Evolutionary conservation across 2,888 invertebrate species (phyloP), one percentile per base, ranked within the genome.

Genomic region (Peribatodes rhomboidaria): DNA sequence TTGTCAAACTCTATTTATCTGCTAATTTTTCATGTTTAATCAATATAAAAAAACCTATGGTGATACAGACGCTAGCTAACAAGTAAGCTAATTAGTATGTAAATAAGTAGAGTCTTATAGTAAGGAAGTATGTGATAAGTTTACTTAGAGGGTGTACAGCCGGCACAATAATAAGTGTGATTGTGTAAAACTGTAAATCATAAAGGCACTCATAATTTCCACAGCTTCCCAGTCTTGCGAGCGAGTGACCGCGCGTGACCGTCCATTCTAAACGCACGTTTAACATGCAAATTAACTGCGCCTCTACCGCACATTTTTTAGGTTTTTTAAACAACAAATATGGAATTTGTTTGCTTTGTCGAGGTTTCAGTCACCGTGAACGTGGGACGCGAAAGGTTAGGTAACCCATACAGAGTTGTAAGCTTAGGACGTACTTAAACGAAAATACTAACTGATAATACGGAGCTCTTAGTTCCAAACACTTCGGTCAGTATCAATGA

Each of bases 221-320:
- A 44, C 41, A 42, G 73, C 73, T 70, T 69, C 54, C 79, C 73
- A 79, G 81, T 85, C 86, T 86, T 87, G 80, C 80, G 81, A 79
- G 79, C 77, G 81, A 81, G 72, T 79, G 79, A 74, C 75, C 87
- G 92, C 84, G 83, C 93, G 94, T 94, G 94, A 84, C 92, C 83
- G 75, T 81, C 85, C 94, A 94, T 94, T 88, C 91, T 92, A 93
- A 93, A 86, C 88, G 87, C 82, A 79, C 86, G 87, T 90, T 93
- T 93, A 89, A 86, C 79, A 94, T 93, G 89, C 87, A 92, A 93
- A 94, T 93, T 83, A 89, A 88, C 86, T 86, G 88, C 50, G 85
- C 83, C 85, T 81, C 82, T 78, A 74, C 75, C 75, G 80, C 79
- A 80, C 84, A 85, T 88, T 92, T 65, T 65, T 65, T 56, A 33